phyloP scores from a whole-genome alignment of 1,140 invertebrate genomes.

The Telenomus remus region DNA sequence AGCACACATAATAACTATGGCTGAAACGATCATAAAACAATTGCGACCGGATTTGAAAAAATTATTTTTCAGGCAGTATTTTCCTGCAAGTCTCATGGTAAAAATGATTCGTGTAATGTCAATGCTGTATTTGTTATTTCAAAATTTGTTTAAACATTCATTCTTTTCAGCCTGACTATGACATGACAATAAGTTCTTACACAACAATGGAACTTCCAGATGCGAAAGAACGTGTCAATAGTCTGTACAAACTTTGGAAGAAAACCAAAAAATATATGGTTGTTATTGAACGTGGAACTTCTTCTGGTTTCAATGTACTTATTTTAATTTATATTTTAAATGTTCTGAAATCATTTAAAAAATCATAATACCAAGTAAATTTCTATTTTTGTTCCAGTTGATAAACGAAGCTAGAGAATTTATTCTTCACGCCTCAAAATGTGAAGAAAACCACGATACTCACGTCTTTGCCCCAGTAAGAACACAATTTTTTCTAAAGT shows the following conservation, averaged over 20 bases:
- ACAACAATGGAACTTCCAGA: constrained; percentile 87
- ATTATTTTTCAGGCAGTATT: constrained; percentile 86
- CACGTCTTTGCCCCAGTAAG: constrained; percentile 86
- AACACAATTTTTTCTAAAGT: constrained; percentile 12
- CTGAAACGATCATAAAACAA: constrained; percentile 82
- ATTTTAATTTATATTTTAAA: constrained; percentile 25
- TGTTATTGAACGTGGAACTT: constrained; percentile 89
- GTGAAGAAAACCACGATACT: constrained; percentile 68
- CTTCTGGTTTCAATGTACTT: constrained; percentile 83
- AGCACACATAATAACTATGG: constrained; percentile 85
- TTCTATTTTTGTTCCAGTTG: constrained; percentile 68
- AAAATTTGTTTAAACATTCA: constrained; percentile 59
- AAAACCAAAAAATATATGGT: constrained; percentile 90
- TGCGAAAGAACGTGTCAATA: constrained; percentile 80
- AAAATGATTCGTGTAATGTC: not conserved
- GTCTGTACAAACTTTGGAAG: constrained; percentile 87
- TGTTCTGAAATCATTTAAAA: not conserved
- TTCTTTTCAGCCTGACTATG: constrained; percentile 81
- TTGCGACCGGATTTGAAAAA: constrained; percentile 77
- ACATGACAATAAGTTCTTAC: constrained; percentile 88
- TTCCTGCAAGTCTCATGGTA: constrained; percentile 13
- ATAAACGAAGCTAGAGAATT: constrained; percentile 86
- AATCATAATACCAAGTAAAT: not conserved
- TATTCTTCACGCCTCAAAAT: constrained; percentile 76
- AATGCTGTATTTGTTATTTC: not conserved